Conservation (phyloP, 2,888 invertebrate species). For the Artemia sinica region DNA sequence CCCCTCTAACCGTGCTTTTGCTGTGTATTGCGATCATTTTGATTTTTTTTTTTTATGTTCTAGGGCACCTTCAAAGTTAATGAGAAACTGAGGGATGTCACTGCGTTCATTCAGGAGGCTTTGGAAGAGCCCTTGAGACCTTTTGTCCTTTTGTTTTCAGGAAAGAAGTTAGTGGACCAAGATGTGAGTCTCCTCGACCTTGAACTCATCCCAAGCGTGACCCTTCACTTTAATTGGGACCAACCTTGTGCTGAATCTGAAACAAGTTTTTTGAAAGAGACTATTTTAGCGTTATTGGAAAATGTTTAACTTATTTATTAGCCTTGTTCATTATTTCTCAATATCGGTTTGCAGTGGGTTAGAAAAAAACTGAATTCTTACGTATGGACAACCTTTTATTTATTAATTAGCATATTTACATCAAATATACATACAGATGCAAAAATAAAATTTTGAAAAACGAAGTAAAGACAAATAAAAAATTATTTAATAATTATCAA, state of each 20-base stretch:
- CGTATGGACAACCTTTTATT: too few relatives aligned
- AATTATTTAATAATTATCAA: too few relatives aligned
- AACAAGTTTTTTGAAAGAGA: not conserved
- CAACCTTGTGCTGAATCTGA: conserved; percentile 29
- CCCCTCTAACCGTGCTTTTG: not conserved
- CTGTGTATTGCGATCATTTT: not conserved
- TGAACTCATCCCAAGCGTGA: conserved; percentile 60
- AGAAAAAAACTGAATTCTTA: too few relatives aligned
- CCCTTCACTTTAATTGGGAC: conserved; percentile 58
- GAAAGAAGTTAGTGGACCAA: conserved; percentile 46
- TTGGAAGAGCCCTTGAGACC: conserved; percentile 46
- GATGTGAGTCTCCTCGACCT: conserved; percentile 58
- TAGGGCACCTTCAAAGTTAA: conserved; percentile 76
- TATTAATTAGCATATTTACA: too few relatives aligned
- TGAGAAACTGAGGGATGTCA: conserved; percentile 54
- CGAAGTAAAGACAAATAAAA: too few relatives aligned
- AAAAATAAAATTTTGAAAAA: too few relatives aligned
- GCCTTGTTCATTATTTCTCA: too few relatives aligned
- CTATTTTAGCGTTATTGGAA: not conserved
- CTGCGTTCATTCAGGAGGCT: conserved; percentile 60
- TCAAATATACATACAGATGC: too few relatives aligned
- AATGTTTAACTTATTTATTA: not conserved
- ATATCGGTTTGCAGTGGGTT: too few relatives aligned
- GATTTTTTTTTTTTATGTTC: too few relatives aligned
- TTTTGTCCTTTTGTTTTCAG: conserved; percentile 51